Conservation (phyloP, 2,888 invertebrate species). For the Petrophora chlorosata region DNA sequence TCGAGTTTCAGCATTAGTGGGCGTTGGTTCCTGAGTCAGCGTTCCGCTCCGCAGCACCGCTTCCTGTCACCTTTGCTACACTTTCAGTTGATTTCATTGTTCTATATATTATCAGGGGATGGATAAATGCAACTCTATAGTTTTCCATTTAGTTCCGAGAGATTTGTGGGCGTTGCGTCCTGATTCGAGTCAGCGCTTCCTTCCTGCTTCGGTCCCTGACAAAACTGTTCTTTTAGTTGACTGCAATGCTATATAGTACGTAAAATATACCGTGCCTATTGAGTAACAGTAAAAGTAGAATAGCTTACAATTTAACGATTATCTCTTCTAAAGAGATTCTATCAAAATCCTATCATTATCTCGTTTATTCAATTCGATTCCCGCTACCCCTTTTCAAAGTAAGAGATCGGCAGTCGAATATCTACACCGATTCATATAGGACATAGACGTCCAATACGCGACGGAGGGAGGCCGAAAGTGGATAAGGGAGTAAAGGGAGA, state of each 20-base stretch:
- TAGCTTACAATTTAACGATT: too few species aligned
- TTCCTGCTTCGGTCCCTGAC: slow-evolving; percentile 5
- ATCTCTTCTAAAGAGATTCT: too few species aligned
- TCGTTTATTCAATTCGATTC: slow-evolving; percentile 6
- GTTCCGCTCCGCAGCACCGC: slow-evolving; percentile 71
- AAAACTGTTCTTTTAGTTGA: too few species aligned
- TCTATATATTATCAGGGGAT: slow-evolving; percentile 41
- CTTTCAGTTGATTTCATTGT: slow-evolving; percentile 80
- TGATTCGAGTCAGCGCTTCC: slow-evolving; percentile 6
- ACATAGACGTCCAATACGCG: slow-evolving; percentile 12
- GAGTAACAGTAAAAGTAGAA: too few species aligned
- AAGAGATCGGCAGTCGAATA: slow-evolving; percentile 11
- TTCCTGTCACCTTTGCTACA: slow-evolving; percentile 81
- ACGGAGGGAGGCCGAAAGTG: slow-evolving; percentile 27
- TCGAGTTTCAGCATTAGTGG: slow-evolving; percentile 55
- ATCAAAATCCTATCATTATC: slow-evolving; percentile 1
- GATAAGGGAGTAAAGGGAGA: slow-evolving; percentile 42
- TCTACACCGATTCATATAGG: slow-evolving; percentile 14
- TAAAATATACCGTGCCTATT: too few species aligned
- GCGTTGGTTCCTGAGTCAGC: slow-evolving; percentile 69
- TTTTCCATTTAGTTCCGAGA: slow-evolving; percentile 18
- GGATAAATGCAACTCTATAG: slow-evolving; percentile 22
- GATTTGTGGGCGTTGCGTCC: slow-evolving; percentile 7
- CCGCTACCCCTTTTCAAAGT: slow-evolving; percentile 5
- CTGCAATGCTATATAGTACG: too few species aligned